phyloP scores from a whole-genome alignment of 2,797 vertebrate species.

The Pseudochirops corinnae region DNA sequence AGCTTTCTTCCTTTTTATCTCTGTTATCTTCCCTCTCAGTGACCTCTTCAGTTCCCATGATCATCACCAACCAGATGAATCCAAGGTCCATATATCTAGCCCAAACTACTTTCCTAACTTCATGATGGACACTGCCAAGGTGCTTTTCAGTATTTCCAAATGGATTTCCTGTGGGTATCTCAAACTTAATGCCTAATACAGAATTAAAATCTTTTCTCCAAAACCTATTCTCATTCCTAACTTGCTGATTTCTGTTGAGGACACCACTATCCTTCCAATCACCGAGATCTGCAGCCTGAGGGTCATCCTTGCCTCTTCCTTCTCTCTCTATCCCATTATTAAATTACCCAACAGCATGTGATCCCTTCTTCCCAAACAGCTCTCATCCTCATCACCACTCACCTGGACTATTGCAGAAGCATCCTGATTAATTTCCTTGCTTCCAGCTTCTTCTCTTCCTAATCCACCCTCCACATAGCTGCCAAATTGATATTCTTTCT shows the following conservation, averaged over 20 bases:
- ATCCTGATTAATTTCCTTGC: background rate
- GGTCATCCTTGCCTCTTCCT: background rate
- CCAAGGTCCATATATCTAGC: background rate
- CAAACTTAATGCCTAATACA: background rate
- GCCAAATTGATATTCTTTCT: background rate
- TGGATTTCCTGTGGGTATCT: background rate
- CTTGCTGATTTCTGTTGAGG: background rate
- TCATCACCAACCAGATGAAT: background rate
- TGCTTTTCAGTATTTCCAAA: background rate
- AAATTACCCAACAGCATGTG: background rate
- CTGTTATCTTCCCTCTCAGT: background rate
- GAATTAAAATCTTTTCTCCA: background rate
- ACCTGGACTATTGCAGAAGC: background rate
- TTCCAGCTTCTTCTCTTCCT: background rate
- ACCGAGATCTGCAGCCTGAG: background rate
- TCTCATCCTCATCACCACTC: background rate
- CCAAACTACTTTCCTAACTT: background rate
- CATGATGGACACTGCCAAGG: background rate
- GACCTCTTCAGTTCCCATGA: background rate
- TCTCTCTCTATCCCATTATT: background rate
- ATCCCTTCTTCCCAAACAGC: background rate
- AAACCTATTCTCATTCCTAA: background rate
- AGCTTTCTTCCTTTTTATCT: background rate
- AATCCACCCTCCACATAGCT: background rate
- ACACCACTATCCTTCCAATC: background rate